phyloP scores from a whole-genome alignment of 2,797 vertebrate genomes.

The Spheniscus humboldti region DNA sequence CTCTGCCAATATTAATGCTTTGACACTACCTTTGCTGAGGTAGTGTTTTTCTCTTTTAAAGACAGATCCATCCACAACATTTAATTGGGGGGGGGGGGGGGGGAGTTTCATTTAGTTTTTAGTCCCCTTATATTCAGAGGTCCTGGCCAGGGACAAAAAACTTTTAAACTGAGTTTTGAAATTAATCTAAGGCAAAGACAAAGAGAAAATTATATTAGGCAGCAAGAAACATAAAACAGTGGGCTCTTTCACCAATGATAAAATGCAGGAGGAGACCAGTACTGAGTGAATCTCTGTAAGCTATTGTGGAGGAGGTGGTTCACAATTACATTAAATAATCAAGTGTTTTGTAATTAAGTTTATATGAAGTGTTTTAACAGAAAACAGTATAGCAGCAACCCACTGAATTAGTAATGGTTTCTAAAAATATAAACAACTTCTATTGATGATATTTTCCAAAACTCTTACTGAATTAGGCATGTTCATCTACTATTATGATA shows the following conservation, averaged over 20 bases:
- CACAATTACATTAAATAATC: neutral
- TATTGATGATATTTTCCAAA: neutral
- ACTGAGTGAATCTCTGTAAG: neutral
- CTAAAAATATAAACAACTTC: neutral
- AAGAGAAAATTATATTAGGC: neutral
- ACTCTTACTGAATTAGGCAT: neutral
- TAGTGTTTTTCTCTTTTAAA: neutral
- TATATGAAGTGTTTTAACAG: neutral
- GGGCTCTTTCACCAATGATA: neutral
- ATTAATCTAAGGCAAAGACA: neutral
- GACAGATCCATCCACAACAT: fast-evolving
- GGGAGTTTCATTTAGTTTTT: neutral
- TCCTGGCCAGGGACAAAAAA: neutral
- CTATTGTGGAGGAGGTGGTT: neutral
- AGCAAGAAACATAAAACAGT: neutral
- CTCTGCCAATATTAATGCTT: neutral
- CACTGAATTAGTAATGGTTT: neutral
- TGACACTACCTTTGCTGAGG: neutral
- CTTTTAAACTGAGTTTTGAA: neutral
- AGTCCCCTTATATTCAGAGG: neutral
- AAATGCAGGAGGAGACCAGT: neutral
- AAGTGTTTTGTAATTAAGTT: neutral
- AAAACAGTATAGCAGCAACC: neutral
- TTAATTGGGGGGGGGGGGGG: neutral
- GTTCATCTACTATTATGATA: neutral